Evolutionary conservation across 2,113 vertebrate species (phyloP), one percentile per base, ranked within the genome.

Genomic region (Seriola dumerili): DNA sequence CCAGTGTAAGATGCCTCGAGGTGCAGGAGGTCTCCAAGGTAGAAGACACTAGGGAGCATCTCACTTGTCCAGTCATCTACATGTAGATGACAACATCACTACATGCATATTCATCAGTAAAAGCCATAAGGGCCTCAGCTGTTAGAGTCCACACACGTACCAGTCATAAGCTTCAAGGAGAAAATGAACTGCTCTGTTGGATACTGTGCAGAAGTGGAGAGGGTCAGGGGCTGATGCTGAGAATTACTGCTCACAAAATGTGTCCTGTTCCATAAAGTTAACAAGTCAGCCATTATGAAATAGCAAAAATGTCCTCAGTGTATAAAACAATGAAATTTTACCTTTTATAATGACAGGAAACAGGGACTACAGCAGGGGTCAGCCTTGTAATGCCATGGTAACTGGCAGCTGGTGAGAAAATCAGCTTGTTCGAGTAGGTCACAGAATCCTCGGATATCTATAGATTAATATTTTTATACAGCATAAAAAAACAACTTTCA

Each of bases 281-380:
- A 59, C 16, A 63, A 11, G n/a, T 63, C 6, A 62, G 4, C 2
- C 52, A n/a, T 16, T 2, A 50, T 23, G 23, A 38, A 5, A 10
- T 0, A 6, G 13, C 4, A 36, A 42, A 11, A 1, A 3, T 12
- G 4, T 25, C 23, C 16, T 54, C n/a, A 17, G 1, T n/a, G 3
- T 42, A 1, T n/a, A 54, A 19, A 0, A 32, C 1, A 44, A 8
- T 21, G 0, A 40, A 38, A 32, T 23, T 2, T 62, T 32, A 89
- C 79, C 72, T 90, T 88, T 88, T 85, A 54, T 89, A 91, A 69
- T 59, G 57, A 46, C 90, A 91, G 75, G 88, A 89, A 65, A 92
- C 86, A 1, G 81, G 85, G 23, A 90, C 65, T 0, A 69, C 73
- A 46, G 52, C 73, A 8, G 11, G 14, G 19, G 6, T 6, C n/a